These are phyloP conservation scores for Zoroaster sp. DNA, from an alignment of 53 echinoderm and acorn worm genomes.

Conservation along the genomic window DNA sequence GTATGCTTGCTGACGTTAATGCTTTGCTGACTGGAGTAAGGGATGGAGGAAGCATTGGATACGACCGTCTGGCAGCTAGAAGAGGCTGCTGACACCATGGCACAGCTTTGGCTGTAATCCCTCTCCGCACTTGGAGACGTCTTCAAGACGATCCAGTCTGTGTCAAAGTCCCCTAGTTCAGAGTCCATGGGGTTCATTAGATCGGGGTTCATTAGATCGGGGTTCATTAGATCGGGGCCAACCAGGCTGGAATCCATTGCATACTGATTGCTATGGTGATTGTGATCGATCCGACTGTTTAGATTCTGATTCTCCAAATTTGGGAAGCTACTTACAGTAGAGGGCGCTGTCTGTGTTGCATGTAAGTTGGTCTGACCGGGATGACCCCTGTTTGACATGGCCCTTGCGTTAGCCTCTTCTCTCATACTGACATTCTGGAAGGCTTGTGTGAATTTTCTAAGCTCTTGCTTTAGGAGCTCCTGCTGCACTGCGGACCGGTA, in stretches of 20 bases:
- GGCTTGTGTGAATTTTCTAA: slow-evolving; percentile 47
- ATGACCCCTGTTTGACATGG: neutral
- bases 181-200: neutral
- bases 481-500: neutral
- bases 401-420: slow-evolving; percentile 37
- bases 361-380: neutral
- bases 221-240: neutral
- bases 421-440: slow-evolving; percentile 58
- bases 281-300: neutral
- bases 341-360: neutral
- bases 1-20: neutral
- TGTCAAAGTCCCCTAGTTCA: neutral
- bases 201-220: neutral
- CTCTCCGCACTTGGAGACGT: neutral
- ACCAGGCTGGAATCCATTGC: neutral
- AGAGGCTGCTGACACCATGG: neutral
- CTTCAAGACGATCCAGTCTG: slow-evolving; percentile 27
- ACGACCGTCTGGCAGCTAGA: neutral
- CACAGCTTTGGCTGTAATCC: slow-evolving; percentile 30
- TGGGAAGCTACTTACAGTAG: neutral
- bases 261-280: neutral
- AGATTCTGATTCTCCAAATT: neutral
- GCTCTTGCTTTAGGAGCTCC: slow-evolving; percentile 36
- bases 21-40: neutral
- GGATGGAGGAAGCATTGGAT: slow-evolving; percentile 34